Evolutionary conservation across 2,113 vertebrate species (phyloP), one percentile per base, ranked within the genome.

Genomic region (Pholis gunnellus): DNA sequence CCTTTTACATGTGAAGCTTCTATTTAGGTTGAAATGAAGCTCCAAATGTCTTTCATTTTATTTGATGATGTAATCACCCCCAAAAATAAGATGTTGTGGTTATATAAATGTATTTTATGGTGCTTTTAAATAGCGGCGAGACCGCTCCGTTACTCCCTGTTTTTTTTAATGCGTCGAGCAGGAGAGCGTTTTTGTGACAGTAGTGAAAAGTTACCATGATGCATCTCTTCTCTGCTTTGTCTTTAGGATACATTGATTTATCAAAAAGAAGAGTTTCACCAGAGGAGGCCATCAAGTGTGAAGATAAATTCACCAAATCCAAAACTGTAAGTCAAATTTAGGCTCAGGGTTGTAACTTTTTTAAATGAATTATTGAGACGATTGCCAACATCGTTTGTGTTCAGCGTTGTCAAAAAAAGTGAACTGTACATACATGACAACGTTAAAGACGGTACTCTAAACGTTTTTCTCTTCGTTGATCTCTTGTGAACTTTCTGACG

Each of bases 201-300:
- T 11, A 4, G 46, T 9, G 52, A 9, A 6, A 27, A 57, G n/a
- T 27, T 27, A 4, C 48, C 18, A 20, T 25, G 25, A 27, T 27
- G 25, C 0, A 10, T 56, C 4, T 72, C 9, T 50, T 31, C 11
- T 4, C 5, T 22, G 22, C n/a, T 75, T 61, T 66, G 17, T 71
- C 61, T 66, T 7, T 15, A 99, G 98, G 98, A 84, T 99, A 99
- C 86, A 99, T 99, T 54, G 98, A 99, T 92, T 95, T 99, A 90
- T 99, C 98, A 70, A 99, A 99, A 96, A 97, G 98, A 96, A 97
- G 98, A 96, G 98, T 99, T 92, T 99, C 98, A 71, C 98, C 97
- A 89, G 98, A 99, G 84, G 98, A 99, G 90, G 98, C 98, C 82
- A 96, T 99, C 89, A 99, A 99, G 95, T 99, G 98, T 93, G 98